Conservation (phyloP, 1,140 invertebrate genomes). For the Eumeta japonica region DNA sequence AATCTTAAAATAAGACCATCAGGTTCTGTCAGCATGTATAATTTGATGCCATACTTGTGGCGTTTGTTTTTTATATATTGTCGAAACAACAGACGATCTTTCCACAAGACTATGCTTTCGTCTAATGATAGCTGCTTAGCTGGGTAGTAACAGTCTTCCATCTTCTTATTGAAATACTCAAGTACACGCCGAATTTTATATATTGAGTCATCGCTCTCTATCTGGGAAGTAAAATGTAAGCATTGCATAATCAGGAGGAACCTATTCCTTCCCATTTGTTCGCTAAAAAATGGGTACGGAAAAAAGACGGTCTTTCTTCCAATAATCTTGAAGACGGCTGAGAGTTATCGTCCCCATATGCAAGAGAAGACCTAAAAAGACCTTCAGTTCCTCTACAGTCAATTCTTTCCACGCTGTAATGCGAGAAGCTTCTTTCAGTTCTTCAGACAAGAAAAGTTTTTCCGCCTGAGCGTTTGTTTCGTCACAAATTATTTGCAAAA, state of each 20-base stretch:
- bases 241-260: constrained; percentile 25
- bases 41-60: constrained; percentile 32
- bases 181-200: constrained; percentile 17
- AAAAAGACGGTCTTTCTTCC: constrained; percentile 24
- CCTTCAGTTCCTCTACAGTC: constrained; percentile 18
- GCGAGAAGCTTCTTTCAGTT: too few species aligned
- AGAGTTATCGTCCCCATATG: constrained; percentile 28
- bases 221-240: constrained; percentile 20
- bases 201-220: constrained; percentile 10
- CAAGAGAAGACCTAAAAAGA: constrained; percentile 27
- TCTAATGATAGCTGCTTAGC: constrained; percentile 28
- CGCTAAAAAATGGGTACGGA: constrained; percentile 9
- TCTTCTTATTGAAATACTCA: constrained; percentile 25
- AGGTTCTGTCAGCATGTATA: constrained; percentile 33
- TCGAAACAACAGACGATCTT: constrained; percentile 27
- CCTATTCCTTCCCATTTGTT: constrained; percentile 24
- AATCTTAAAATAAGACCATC: constrained; percentile 22
- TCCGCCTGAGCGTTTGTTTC: constrained; percentile 9
- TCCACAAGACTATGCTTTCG: constrained; percentile 36
- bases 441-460: too few species aligned
- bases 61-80: too few species aligned
- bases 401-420: constrained; percentile 18
- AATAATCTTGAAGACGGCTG: constrained; percentile 24
- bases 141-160: constrained; percentile 22
- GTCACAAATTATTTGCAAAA: constrained; percentile 3